These are phyloP conservation scores for Trissolcus japonicus DNA, from an alignment of 2,888 invertebrate species.

Conservation along the genomic window DNA sequence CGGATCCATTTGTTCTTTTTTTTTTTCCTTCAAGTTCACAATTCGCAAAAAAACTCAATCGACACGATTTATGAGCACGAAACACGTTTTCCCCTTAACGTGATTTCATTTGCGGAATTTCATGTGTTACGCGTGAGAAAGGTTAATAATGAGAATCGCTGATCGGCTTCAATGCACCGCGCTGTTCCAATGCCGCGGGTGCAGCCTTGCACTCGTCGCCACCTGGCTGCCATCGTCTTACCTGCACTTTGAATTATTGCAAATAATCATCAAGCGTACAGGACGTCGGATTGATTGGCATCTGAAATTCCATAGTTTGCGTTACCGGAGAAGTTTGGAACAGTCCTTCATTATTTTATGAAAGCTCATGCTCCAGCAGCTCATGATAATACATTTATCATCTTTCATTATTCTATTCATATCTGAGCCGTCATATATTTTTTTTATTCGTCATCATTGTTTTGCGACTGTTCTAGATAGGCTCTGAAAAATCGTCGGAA, in stretches of 20 bases:
- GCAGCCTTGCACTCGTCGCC: constrained; percentile 26
- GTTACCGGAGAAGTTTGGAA: constrained; percentile 11
- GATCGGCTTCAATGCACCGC: constrained; percentile 20
- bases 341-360: constrained; percentile 9
- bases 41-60: too few species aligned
- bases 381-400: too few species aligned
- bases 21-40: too few species aligned
- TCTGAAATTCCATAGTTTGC: constrained; percentile 46
- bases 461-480: too few species aligned
- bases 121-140: constrained; percentile 32
- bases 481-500: too few species aligned
- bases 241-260: constrained; percentile 20
- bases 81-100: constrained; percentile 14
- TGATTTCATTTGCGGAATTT: constrained; percentile 30
- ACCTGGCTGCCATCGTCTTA: constrained; percentile 13
- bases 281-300: constrained; percentile 28
- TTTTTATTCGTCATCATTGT: too few species aligned
- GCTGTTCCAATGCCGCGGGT: constrained; percentile 27
- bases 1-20: too few species aligned
- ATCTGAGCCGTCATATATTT: too few species aligned
- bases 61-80: constrained; percentile 1
- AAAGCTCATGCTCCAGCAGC: neutral
- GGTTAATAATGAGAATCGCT: constrained; percentile 31
- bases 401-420: too few species aligned
- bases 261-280: constrained; percentile 28